Evolutionary conservation across 2,888 invertebrate species (phyloP), one percentile per base, ranked within the genome.

Genomic region (Teleogryllus oceanicus): DNA sequence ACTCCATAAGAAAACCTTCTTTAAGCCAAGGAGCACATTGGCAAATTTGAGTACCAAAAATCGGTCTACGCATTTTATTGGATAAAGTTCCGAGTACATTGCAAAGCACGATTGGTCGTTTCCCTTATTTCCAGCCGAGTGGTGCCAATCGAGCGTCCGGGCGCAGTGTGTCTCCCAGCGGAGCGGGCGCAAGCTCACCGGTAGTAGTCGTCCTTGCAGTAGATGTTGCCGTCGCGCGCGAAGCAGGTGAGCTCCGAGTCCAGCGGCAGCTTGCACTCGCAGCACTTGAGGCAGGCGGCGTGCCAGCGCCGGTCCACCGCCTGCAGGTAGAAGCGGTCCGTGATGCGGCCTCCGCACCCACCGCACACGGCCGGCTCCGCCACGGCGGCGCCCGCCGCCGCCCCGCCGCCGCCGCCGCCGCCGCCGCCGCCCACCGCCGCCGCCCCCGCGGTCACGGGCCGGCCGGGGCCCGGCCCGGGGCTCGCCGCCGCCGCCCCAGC

Each of bases 131-230:
- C 8, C 8, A 37, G 37, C 37, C 37, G 1, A 4, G 8, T 5
- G 8, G 37, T 37, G 37, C 8, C 8, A 0, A 8, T 8, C 8
- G 37, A 8, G 37, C 5, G 37, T 5, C 5, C 37, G 3, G 37
- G 8, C 37, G 37, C 8, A 8, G 8, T 37, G 37, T 1, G 37
- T 8, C 37, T 37, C 37, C 37, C 5, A 8, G 37, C 37, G 37
- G 37, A 24, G 37, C 37, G 37, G 8, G 37, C 37, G 37, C 8
- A 8, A 2, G 49, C 76, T 18, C 87, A 96, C 97, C 96, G 93
- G 88, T 95, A 96, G 87, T 97, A 97, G 87, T 97, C 97, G 85
- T 96, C 96, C 86, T 96, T 96, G 90, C 97, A 97, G 88, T 95
- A 97, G 84, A 97, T 96, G 86, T 94, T 93, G 79, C 96, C 95